A percentile compares a stretch with the other conserved stretches of the same genome.
These are phyloP conservation scores for Lypha dubia DNA, from an alignment of 2,888 invertebrate genomes.

Conservation along the genomic window DNA sequence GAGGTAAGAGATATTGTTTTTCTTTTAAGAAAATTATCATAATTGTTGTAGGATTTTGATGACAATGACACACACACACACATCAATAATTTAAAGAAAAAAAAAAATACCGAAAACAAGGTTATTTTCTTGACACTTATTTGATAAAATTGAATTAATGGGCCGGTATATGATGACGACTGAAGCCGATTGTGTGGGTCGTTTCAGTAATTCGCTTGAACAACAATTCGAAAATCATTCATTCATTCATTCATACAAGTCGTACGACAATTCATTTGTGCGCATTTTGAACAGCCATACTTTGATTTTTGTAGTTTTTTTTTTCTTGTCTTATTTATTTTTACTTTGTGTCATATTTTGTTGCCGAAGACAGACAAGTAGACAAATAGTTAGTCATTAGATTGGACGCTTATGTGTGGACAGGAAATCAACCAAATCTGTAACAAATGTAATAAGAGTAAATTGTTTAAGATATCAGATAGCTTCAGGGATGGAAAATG, in stretches of 20 bases:
- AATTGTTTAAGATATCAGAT: slow-evolving; percentile 16
- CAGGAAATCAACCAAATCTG: slow-evolving; percentile 47
- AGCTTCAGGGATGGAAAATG: no score
- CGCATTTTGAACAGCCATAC: slow-evolving; percentile 37
- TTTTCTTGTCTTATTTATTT: neutral
- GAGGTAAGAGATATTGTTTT: slow-evolving; percentile 14
- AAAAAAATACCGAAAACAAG: slow-evolving; percentile 42
- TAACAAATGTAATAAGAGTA: slow-evolving; percentile 1
- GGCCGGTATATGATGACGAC: slow-evolving; percentile 9
- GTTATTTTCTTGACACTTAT: slow-evolving; percentile 57
- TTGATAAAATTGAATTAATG: slow-evolving; percentile 50
- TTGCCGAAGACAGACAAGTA: neutral
- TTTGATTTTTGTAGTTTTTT: slow-evolving; percentile 34
- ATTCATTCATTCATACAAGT: no score
- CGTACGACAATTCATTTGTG: neutral
- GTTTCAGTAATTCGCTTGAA: slow-evolving; percentile 23
- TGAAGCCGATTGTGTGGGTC: slow-evolving; percentile 41
- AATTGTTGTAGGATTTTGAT: slow-evolving; percentile 65
- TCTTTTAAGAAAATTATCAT: slow-evolving; percentile 35
- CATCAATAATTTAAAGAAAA: slow-evolving; percentile 23
- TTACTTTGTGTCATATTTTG: slow-evolving; percentile 1
- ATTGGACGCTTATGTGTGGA: slow-evolving; percentile 6
- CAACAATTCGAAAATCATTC: slow-evolving; percentile 18
- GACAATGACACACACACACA: slow-evolving; percentile 46
- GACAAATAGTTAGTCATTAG: slow-evolving; percentile 3